phyloP scores from a whole-genome alignment of 2,113 vertebrate species.

The Aspiorhynchus laticeps region DNA sequence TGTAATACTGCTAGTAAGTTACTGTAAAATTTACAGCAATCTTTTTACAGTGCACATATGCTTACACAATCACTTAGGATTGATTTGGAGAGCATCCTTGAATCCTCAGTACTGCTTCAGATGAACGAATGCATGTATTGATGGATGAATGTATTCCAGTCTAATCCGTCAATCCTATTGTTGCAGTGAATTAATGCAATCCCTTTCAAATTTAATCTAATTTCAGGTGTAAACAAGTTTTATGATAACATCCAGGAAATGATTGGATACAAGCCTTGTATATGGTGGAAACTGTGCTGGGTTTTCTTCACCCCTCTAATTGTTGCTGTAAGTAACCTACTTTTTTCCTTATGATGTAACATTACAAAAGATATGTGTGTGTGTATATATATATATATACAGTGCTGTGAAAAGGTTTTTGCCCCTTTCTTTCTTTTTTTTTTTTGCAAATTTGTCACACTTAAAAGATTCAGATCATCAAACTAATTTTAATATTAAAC shows the following conservation, averaged over 20 bases:
- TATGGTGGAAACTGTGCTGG: conserved; percentile 99
- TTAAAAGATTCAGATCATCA: no score
- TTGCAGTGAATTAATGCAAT: neutral
- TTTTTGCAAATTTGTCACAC: no score
- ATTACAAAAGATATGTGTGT: no score
- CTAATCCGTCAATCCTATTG: neutral
- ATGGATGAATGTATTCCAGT: neutral
- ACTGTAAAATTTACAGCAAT: no score
- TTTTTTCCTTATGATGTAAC: neutral
- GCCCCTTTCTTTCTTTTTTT: no score
- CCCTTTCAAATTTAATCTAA: neutral
- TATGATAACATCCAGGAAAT: conserved; percentile 98
- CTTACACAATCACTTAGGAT: neutral
- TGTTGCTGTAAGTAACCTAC: conserved; percentile 85
- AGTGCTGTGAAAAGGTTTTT: no score
- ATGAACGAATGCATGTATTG: neutral
- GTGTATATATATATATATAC: no score
- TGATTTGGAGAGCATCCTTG: neutral
- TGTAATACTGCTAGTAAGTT: no score
- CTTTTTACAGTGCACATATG: no score
- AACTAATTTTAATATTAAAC: no score
- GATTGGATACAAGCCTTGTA: conserved; percentile 94
- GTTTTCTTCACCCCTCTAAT: conserved; percentile 95
- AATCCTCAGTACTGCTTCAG: neutral
- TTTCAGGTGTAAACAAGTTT: conserved; percentile 95